These are phyloP conservation scores for Hipparchia semele DNA, from an alignment of 2,888 invertebrate species.

Conservation along the genomic window DNA sequence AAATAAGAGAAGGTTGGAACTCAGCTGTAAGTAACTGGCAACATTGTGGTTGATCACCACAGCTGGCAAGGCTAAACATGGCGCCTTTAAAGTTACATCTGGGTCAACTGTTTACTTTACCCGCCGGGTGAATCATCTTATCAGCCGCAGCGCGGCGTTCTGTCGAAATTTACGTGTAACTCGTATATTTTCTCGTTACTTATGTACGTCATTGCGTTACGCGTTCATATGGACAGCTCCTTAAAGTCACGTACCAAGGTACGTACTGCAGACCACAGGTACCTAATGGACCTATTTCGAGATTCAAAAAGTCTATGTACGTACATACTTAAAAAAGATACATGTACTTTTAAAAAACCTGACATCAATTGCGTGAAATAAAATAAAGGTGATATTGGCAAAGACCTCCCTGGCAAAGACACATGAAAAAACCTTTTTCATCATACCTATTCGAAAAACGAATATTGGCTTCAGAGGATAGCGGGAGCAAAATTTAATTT, in stretches of 20 bases:
- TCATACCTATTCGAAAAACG: too few species aligned
- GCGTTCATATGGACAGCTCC: neutral
- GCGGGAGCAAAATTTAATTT: too few species aligned
- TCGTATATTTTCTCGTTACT: constrained; percentile 33
- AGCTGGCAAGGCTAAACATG: constrained; percentile 31
- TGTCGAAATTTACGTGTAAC: constrained; percentile 37
- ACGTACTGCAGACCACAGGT: neutral
- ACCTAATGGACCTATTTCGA: too few species aligned
- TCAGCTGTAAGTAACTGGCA: constrained; percentile 8
- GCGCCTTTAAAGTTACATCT: constrained; percentile 51
- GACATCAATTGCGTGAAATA: too few species aligned
- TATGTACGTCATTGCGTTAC: constrained; percentile 12
- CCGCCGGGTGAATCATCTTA: constrained; percentile 52
- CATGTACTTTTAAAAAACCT: too few species aligned
- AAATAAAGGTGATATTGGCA: too few species aligned
- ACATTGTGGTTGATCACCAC: neutral
- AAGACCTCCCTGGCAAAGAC: too few species aligned
- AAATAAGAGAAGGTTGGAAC: too few species aligned
- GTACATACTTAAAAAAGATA: too few species aligned
- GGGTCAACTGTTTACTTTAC: constrained; percentile 65
- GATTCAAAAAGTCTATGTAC: too few species aligned
- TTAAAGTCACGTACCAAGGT: constrained; percentile 4
- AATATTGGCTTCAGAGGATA: too few species aligned
- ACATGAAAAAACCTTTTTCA: too few species aligned
- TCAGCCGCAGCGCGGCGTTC: constrained; percentile 37